Base-by-base conservation (phyloP, 2,113 vertebrate genomes). In the Sebastes schlegelii region DNA sequence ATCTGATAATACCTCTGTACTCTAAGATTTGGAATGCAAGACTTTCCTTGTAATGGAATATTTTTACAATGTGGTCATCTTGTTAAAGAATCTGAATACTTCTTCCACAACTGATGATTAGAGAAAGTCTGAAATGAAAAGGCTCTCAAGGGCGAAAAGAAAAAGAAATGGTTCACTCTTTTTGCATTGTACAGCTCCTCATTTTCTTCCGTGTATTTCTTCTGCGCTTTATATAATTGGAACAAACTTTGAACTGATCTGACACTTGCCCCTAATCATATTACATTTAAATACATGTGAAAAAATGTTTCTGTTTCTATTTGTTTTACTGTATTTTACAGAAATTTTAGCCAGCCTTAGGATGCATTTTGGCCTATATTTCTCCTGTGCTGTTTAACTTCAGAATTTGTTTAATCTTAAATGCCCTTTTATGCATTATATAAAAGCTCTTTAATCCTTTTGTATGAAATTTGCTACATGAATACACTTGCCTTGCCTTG, bases 301-400 rank as follows among this genome's bases (percentile, higher is more conserved):
- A 3, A 60, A 68, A 46, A 49, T 9, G 16, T 48, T 26, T 34
- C 26, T 34, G 34, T 34, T 34, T 34, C 34, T 4, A 34, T 34
- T 34, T 34, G 34, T 34, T 45, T 45, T 55, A 34, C 8, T 12
- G 40, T 63, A 16, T 71, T 65, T 65, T 4, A 48, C 5, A 10
- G 17, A 43, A 68, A 57, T 62, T 21, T 57, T 40, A n/a, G 40
- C 5, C 14, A 70, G 65, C 67, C 71, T 48, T 80, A 72, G 57
- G 0, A 48, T 86, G 77, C 34, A 58, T 83, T 71, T 76, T 74
- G 45, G 1, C 70, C 61, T 69, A 16, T 19, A 75, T 83, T 62
- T 68, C n/a, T 67, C 55, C 19, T 16, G 21, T 21, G 63, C 40
- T 57, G 42, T 80, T 66, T 48, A 40, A 57, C 61, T 76, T 72